Conservation (phyloP, 2,888 invertebrate species). For the Lasioglossum pauxillum region DNA sequence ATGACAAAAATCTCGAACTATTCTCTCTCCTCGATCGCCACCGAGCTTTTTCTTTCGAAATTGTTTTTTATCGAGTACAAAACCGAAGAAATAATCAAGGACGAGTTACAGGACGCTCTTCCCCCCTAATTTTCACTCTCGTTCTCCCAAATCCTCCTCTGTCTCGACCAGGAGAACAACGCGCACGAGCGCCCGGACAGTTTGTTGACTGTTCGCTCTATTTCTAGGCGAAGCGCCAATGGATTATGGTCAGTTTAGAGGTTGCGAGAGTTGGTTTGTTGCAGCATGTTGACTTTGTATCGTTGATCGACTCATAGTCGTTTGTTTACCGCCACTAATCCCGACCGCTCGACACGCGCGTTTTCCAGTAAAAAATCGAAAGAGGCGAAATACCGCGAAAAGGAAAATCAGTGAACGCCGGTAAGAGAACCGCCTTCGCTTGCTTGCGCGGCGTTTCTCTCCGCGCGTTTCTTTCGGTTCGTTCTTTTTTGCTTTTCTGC, state of each 20-base stretch:
- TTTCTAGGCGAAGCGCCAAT: slow-evolving; percentile 80
- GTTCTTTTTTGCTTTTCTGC: background rate
- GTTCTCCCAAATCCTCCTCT: slow-evolving; percentile 28
- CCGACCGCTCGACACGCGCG: slow-evolving; percentile 17
- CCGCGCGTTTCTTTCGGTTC: background rate
- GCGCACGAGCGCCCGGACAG: slow-evolving; percentile 61
- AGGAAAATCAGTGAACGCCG: slow-evolving; percentile 13
- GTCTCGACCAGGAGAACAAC: slow-evolving; percentile 56
- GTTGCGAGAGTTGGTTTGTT: slow-evolving; percentile 77
- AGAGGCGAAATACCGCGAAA: background rate
- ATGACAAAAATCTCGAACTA: background rate
- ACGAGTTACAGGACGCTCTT: background rate
- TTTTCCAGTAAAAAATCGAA: background rate
- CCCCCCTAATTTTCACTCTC: background rate
- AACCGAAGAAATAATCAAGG: background rate
- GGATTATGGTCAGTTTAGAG: slow-evolving; percentile 81
- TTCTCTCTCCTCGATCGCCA: background rate
- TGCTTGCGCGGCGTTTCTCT: background rate
- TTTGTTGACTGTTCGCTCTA: slow-evolving; percentile 71
- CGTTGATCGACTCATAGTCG: slow-evolving; percentile 63
- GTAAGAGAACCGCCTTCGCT: background rate
- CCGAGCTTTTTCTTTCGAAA: background rate
- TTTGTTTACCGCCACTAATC: slow-evolving; percentile 67
- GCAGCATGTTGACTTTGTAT: slow-evolving; percentile 77
- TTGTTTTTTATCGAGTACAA: background rate